Evolutionary conservation across 2,113 vertebrate species (phyloP), one percentile per base, ranked within the genome.

Genomic region (Sciurus niger): DNA sequence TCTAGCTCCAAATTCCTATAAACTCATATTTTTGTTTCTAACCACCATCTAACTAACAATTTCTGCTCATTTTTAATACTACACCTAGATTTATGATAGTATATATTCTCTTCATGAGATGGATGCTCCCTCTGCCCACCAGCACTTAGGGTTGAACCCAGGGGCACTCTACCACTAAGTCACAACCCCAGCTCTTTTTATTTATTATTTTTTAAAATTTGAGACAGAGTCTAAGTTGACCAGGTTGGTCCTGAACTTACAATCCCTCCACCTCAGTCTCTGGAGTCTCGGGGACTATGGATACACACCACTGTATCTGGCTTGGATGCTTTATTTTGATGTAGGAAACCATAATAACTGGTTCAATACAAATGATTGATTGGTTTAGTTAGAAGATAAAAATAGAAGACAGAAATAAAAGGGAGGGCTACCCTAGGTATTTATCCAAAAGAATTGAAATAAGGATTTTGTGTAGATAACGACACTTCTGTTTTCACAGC

Each of bases 1-100:
- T 77, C 58, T 77, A 43, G 58, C 48, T 93, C 32, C 58, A 77
- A 53, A 95, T 87, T 43, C 72, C 72, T 48, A 53, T 65, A 83
- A 55, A 76, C 14, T 93, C 24, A 68, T 46, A 6, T 46, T 93
- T 95, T 58, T 37, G 37, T 37, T 83, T 77, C 67, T 72, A 20
- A 83, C 43, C 60, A 46, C 55, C 18, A 58, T 77, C 58, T 65
- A n/a, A 43, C 24, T 48, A 60, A 83, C 43, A 82, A 70, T 37
- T 32, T 53, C 63, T 90, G 51, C 63, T 90, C 8, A 37, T 70
- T 60, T 90, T 90, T 20, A 80, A 68, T 67, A 46, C 48, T 80
- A 51, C n/a, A 51, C 46, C 34, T 60, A 72, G 55, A 58, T 30
- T 70, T 40, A 72, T 70, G 43, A 24, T 34, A n/a, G 16, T 30